Conservation (phyloP, 2,888 invertebrate species). For the Epistrophella euchroma region DNA sequence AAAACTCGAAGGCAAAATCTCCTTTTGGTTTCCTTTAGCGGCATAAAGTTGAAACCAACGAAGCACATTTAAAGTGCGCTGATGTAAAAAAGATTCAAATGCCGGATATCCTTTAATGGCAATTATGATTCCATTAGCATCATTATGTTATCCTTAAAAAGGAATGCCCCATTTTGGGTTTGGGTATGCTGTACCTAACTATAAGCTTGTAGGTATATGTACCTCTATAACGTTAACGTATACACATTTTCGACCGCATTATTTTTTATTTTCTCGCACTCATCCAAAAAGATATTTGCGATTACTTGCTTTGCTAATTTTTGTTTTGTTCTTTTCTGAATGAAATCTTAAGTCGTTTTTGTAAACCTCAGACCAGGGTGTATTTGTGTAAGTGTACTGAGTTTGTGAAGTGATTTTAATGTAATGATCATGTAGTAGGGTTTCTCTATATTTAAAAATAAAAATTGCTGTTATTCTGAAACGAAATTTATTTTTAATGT, state of each 20-base stretch:
- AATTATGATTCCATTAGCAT: constrained; percentile 74
- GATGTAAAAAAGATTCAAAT: constrained; percentile 59
- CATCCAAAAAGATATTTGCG: constrained; percentile 37
- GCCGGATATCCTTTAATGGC: constrained; percentile 61
- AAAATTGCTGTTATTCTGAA: constrained; percentile 15
- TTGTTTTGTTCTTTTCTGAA: neutral
- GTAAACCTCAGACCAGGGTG: neutral
- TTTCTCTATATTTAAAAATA: constrained; percentile 44
- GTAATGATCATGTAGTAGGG: constrained; percentile 45
- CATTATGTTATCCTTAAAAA: constrained; percentile 62
- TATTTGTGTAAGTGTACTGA: neutral
- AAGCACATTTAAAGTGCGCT: constrained; percentile 46
- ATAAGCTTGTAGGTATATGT: neutral
- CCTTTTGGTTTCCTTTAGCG: neutral
- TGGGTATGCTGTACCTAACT: neutral
- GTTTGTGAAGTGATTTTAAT: constrained; percentile 15
- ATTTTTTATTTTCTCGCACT: constrained; percentile 7
- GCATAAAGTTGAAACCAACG: constrained; percentile 15
- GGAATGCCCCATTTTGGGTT: constrained; percentile 30
- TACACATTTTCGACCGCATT: constrained; percentile 14
- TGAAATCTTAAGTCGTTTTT: neutral
- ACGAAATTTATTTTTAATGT: constrained; percentile 25
- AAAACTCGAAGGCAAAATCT: constrained; percentile 19
- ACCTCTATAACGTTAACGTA: neutral
- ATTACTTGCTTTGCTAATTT: constrained; percentile 17